Evolutionary conservation across 1,140 invertebrate species (phyloP).

Genomic region (Brachionus sp.): DNA sequence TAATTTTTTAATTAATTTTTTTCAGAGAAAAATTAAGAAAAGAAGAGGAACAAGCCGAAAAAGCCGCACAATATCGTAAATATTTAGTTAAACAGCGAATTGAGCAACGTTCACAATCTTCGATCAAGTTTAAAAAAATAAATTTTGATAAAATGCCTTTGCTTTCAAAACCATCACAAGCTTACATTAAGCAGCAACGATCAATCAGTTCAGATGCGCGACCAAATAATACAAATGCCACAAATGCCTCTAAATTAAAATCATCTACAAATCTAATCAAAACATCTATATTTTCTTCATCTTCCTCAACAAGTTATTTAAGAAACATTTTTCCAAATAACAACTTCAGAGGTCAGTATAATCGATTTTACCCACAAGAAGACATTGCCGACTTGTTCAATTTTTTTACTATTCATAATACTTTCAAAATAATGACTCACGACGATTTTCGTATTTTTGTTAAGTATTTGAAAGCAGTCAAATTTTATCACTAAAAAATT

Average conservation of each 20-base stretch:
- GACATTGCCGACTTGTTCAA: conserved; percentile 30
- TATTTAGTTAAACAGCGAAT: conserved; percentile 34
- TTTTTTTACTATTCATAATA: conserved; percentile 27
- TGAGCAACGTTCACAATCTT: neutral
- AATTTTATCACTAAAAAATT: neutral
- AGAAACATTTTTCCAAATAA: conserved; percentile 33
- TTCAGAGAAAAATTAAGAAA: conserved; percentile 28
- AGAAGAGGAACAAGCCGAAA: conserved; percentile 30
- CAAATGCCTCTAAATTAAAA: neutral
- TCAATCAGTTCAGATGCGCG: neutral
- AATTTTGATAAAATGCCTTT: conserved; percentile 31
- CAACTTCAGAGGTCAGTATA: neutral
- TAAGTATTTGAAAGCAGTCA: neutral
- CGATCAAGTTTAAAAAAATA: neutral
- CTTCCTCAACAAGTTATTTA: neutral
- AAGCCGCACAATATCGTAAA: neutral
- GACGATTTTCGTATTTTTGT: conserved; percentile 10
- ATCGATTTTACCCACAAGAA: neutral
- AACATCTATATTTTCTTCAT: neutral
- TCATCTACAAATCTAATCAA: neutral
- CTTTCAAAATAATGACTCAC: neutral
- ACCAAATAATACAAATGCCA: neutral
- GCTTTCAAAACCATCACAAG: conserved; percentile 8
- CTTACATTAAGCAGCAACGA: neutral
- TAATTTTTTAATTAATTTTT: neutral